Conservation (phyloP, 1,140 invertebrate genomes). For the Lasaia peninsularis region DNA sequence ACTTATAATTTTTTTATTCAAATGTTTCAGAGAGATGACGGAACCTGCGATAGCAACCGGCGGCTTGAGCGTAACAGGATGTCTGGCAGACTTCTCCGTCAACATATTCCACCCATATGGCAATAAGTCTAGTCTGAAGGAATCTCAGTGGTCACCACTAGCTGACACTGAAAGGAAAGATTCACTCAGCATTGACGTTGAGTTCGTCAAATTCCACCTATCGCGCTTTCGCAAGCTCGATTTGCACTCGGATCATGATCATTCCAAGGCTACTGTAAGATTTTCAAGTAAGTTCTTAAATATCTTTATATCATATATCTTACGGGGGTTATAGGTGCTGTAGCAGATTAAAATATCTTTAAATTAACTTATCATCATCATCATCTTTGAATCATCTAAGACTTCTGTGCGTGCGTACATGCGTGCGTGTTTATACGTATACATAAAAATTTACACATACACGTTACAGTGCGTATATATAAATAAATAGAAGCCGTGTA, state of each 20-base stretch:
- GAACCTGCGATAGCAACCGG: constrained; percentile 85
- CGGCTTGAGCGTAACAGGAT: constrained; percentile 95
- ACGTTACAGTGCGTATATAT: no score
- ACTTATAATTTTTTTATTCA: neutral
- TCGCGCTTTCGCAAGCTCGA: constrained; percentile 92
- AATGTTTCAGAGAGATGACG: constrained; percentile 77
- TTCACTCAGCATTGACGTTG: constrained; percentile 96
- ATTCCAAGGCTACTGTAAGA: constrained; percentile 88
- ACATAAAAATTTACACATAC: no score
- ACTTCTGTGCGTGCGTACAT: no score
- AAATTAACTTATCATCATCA: no score
- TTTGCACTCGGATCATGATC: constrained; percentile 81
- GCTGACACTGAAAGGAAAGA: constrained; percentile 95
- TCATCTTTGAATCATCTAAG: no score
- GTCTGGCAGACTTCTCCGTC: constrained; percentile 96
- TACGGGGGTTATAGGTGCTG: no score
- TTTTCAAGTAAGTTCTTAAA: constrained; percentile 96
- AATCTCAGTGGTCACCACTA: constrained; percentile 90
- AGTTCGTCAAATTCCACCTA: constrained; percentile 97
- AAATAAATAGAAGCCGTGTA: no score
- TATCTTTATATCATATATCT: constrained; percentile 22
- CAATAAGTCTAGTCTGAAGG: constrained; percentile 88
- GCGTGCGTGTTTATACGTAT: no score
- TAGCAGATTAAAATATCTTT: no score
- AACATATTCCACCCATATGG: constrained; percentile 99